Percentiles rank a stretch among this genome's conserved stretches.
These are phyloP conservation scores for Phortica okadai DNA, from an alignment of 2,888 invertebrate species.

Conservation along the genomic window DNA sequence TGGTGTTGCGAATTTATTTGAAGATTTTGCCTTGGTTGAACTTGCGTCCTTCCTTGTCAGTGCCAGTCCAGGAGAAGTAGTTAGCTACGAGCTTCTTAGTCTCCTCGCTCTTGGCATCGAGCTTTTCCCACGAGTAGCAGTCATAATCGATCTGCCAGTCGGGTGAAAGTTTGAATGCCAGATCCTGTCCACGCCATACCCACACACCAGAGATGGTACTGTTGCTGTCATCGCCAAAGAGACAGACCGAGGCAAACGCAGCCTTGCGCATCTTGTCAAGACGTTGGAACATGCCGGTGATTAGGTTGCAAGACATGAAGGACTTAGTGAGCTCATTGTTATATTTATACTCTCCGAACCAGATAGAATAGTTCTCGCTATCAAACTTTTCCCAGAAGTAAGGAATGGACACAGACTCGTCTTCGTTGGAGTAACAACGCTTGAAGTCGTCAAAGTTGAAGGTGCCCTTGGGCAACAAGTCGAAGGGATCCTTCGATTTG, in stretches of 20 bases:
- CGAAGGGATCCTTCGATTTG: slow-evolving; percentile 94
- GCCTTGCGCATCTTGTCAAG: slow-evolving; percentile 98
- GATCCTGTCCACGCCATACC: slow-evolving; percentile 97
- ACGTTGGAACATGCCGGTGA: slow-evolving; percentile 98
- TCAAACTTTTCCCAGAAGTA: slow-evolving; percentile 99
- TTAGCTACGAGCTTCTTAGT: slow-evolving; percentile 92
- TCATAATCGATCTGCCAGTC: slow-evolving; percentile 99
- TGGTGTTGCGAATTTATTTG: slow-evolving; percentile 82
- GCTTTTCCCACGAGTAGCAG: slow-evolving; percentile 95
- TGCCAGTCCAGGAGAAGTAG: slow-evolving; percentile 93
- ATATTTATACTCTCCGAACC: slow-evolving; percentile 98
- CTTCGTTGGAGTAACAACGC: slow-evolving; percentile 97
- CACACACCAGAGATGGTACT: slow-evolving; percentile 97
- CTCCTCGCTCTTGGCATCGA: slow-evolving; percentile 87
- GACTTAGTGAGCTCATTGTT: slow-evolving; percentile 92
- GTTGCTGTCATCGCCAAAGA: slow-evolving; percentile 95
- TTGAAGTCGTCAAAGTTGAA: slow-evolving; percentile 99
- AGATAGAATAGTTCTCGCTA: slow-evolving; percentile 95
- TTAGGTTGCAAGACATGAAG: slow-evolving; percentile 99
- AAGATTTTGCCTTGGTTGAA: slow-evolving; percentile 99
- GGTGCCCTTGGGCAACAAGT: slow-evolving; percentile 90
- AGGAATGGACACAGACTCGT: slow-evolving; percentile 93
- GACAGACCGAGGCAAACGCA: slow-evolving; percentile 94
- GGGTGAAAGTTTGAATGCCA: slow-evolving; percentile 92
- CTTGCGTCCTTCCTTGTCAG: slow-evolving; percentile 90